These are phyloP conservation scores for Chymomyza procnemis DNA, from an alignment of 2,888 invertebrate species.

Conservation along the genomic window DNA sequence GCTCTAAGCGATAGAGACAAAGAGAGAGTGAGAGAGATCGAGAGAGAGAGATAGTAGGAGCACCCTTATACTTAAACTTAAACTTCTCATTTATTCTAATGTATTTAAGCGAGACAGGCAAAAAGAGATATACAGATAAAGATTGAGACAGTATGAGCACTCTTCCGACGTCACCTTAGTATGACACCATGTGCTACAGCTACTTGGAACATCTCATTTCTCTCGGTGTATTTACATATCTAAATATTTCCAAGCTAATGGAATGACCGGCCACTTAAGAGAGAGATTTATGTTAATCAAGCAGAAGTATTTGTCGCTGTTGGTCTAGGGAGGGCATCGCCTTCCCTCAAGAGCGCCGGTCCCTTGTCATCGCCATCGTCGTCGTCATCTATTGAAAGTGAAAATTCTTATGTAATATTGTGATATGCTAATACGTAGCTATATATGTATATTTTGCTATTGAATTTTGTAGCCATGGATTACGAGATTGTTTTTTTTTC, in stretches of 20 bases:
- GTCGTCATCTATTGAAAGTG: constrained; percentile 13
- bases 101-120: no score
- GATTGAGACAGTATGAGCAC: no score
- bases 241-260: not conserved
- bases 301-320: not conserved
- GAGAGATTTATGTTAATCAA: constrained; percentile 18
- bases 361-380: no score
- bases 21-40: no score
- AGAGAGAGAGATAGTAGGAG: no score
- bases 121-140: no score
- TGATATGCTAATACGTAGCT: constrained; percentile 32
- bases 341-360: not conserved
- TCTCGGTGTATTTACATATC: not conserved
- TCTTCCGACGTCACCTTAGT: no score
- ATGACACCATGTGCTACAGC: no score
- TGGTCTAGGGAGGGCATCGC: not conserved
- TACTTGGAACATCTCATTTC: no score
- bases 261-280: not conserved
- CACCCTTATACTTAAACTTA: no score
- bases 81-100: no score
- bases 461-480: constrained; percentile 24
- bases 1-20: no score
- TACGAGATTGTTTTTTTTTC: constrained; percentile 35
- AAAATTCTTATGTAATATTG: constrained; percentile 18
- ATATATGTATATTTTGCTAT: constrained; percentile 11